Evolutionary conservation across 2,888 invertebrate genomes (phyloP).

Genomic region (Limnephilus rhombicus): DNA sequence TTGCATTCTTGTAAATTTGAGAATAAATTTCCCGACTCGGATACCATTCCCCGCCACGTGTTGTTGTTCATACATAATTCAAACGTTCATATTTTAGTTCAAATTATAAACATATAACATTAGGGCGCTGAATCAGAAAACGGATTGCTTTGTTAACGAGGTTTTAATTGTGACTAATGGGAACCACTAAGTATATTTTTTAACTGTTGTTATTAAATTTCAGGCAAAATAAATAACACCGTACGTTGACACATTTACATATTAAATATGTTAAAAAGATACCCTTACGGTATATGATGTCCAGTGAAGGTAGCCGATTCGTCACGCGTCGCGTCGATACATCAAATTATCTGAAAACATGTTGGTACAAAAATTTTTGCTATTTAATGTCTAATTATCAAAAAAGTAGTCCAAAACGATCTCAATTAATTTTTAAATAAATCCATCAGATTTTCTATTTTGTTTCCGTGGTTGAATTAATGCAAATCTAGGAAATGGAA

Average conservation of each 20-base stretch:
- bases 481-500: too few species aligned
- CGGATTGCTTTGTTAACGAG: not conserved
- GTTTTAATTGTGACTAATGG: not conserved
- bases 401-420: too few species aligned
- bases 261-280: not conserved
- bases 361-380: too few species aligned
- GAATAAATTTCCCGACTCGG: constrained; percentile 51
- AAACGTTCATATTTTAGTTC: not conserved
- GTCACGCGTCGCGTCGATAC: too few species aligned
- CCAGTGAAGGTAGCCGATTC: not conserved
- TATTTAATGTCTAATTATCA: too few species aligned
- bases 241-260: not conserved
- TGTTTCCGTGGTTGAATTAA: too few species aligned
- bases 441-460: too few species aligned
- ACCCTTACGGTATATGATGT: not conserved
- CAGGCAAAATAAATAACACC: not conserved
- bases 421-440: too few species aligned
- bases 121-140: not conserved
- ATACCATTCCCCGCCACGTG: constrained; percentile 14
- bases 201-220: not conserved
- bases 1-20: constrained; percentile 59
- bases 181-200: not conserved
- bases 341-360: too few species aligned
- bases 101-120: not conserved
- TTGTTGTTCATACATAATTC: constrained; percentile 31